These are phyloP conservation scores for Gorsachius goisagi DNA, from an alignment of 2,113 vertebrate species.

Conservation along the genomic window DNA sequence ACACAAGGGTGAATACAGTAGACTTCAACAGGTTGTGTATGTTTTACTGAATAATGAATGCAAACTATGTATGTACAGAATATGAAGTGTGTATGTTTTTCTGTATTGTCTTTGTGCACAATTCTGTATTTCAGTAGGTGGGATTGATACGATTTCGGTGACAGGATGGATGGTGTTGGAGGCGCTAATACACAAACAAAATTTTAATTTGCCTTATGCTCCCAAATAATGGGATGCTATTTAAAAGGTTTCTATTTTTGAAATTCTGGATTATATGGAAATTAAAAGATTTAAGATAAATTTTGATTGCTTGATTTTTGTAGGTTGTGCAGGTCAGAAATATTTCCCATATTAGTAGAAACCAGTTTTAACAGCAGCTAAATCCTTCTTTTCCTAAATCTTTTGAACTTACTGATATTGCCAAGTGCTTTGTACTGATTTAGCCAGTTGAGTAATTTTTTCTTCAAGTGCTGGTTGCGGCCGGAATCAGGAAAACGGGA, in stretches of 20 bases:
- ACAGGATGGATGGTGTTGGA: not conserved
- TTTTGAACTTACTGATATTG: not conserved
- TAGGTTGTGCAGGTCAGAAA: not conserved
- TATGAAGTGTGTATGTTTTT: not conserved
- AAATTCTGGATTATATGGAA: not conserved
- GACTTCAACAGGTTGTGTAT: not conserved
- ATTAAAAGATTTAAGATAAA: not conserved
- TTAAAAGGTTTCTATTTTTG: not conserved
- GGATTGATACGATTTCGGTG: no score
- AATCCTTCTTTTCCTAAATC: not conserved
- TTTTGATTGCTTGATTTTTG: not conserved
- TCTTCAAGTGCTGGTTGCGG: accelerated
- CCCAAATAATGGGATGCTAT: not conserved
- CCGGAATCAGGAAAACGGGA: not conserved
- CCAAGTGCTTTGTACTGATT: not conserved
- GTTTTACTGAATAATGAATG: not conserved
- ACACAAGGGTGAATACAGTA: not conserved
- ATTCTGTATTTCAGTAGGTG: not conserved
- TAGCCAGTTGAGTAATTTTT: not conserved
- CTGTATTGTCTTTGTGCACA: not conserved
- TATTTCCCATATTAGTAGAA: not conserved
- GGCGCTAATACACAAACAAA: not conserved
- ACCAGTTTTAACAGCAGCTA: not conserved
- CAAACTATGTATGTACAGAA: not conserved
- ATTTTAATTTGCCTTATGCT: not conserved